Percentiles rank a stretch among this genome's conserved stretches.
Conservation (phyloP, 2,797 vertebrate species). For the Notolepis coatsorum region DNA sequence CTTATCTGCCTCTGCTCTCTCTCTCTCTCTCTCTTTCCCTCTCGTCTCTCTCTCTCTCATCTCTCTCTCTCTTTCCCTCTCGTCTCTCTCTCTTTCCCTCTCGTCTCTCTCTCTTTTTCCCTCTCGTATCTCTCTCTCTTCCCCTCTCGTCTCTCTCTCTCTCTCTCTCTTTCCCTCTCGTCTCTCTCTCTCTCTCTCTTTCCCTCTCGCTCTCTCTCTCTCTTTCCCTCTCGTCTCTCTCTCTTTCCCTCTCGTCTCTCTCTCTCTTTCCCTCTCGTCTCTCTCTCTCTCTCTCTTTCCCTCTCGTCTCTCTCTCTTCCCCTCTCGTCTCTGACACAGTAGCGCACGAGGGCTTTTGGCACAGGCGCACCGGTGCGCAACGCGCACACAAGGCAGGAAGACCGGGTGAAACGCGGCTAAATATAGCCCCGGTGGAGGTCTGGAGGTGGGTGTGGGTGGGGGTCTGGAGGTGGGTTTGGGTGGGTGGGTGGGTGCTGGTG, state of each 20-base stretch:
- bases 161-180: conserved; percentile 67
- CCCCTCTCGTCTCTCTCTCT: conserved; percentile 64
- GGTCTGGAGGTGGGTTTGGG: conserved; percentile 1
- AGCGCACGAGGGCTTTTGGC: conserved; percentile 37
- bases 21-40: conserved; percentile 63
- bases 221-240: conserved; percentile 65
- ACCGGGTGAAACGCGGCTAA: conserved; percentile 81
- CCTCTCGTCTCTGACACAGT: conserved; percentile 53
- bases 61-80: conserved; percentile 65
- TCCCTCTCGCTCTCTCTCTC: no score
- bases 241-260: no score
- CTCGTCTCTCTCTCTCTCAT: conserved; percentile 62
- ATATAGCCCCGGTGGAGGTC: conserved; percentile 67
- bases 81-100: conserved; percentile 77
- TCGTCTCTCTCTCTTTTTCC: conserved; percentile 60
- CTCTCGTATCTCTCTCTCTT: conserved; percentile 80
- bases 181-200: conserved; percentile 65
- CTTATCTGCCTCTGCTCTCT: conserved; percentile 80
- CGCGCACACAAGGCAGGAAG: conserved; percentile 15
- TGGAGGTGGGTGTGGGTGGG: conserved; percentile 20
- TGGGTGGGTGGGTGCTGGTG: conserved; percentile 15
- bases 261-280: conserved; percentile 89
- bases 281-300: conserved; percentile 59
- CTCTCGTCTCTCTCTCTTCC: no score
- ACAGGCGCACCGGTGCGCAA: conserved; percentile 5